These are phyloP conservation scores for Hanleya hanleyi DNA, from an alignment of 2,888 invertebrate genomes.

Conservation along the genomic window DNA sequence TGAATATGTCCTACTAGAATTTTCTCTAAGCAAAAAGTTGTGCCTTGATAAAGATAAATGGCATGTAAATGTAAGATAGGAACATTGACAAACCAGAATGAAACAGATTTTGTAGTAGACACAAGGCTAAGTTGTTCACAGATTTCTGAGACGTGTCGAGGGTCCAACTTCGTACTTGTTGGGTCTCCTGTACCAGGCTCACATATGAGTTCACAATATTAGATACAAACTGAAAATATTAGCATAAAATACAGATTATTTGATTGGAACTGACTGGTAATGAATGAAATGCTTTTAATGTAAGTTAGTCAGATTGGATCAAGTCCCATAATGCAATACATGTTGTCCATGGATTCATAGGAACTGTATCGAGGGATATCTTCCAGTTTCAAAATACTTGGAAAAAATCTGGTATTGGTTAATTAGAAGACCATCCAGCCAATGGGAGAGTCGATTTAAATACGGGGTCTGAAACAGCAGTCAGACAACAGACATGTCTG, in stretches of 20 bases:
- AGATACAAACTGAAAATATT: constrained; percentile 36
- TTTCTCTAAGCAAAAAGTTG: background rate
- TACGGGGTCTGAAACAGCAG: too few relatives aligned
- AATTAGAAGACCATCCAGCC: too few relatives aligned
- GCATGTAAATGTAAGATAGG: too few relatives aligned
- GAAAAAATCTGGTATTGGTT: too few relatives aligned
- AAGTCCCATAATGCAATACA: background rate
- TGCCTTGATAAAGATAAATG: too few relatives aligned
- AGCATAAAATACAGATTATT: background rate
- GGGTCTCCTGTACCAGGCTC: constrained; percentile 29
- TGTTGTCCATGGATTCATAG: background rate
- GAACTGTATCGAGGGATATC: too few relatives aligned
- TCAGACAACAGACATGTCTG: too few relatives aligned
- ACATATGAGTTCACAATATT: constrained; percentile 34
- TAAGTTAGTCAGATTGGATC: too few relatives aligned
- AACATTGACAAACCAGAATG: constrained; percentile 24
- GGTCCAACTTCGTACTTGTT: constrained; percentile 48
- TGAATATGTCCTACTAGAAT: background rate
- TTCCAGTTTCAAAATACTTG: too few relatives aligned
- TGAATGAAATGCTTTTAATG: too few relatives aligned
- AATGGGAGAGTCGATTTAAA: too few relatives aligned
- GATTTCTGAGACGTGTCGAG: constrained; percentile 32
- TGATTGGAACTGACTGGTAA: background rate
- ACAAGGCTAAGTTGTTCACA: constrained; percentile 33
- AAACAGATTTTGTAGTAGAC: constrained; percentile 37